phyloP scores from a whole-genome alignment of 2,888 invertebrate species.

The Bedellia somnulentella region DNA sequence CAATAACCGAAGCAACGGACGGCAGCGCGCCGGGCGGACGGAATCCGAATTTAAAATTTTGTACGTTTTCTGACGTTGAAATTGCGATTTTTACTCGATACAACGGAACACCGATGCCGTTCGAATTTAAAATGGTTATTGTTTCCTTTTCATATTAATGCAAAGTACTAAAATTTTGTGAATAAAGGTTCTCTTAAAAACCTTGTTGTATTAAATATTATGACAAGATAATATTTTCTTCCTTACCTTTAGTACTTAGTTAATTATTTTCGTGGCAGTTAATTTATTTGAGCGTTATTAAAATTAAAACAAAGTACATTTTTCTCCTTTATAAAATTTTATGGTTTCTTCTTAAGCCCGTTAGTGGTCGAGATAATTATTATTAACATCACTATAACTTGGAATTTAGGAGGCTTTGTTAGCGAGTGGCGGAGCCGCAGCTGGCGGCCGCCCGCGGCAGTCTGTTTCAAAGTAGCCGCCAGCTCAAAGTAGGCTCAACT shows the following conservation, averaged over 20 bases:
- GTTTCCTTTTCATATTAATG: conserved; percentile 59
- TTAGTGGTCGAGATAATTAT: background rate
- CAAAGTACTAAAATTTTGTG: conserved; percentile 45
- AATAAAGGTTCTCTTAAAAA: too few relatives aligned
- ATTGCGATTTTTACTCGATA: conserved; percentile 49
- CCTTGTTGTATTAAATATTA: too few relatives aligned
- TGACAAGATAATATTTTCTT: too few relatives aligned
- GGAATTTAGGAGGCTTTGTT: background rate
- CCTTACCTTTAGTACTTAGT: too few relatives aligned
- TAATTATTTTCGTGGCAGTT: too few relatives aligned
- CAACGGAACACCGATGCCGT: conserved; percentile 34
- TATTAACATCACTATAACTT: background rate
- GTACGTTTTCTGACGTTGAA: conserved; percentile 31
- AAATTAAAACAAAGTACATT: too few relatives aligned
- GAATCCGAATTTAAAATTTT: conserved; percentile 10
- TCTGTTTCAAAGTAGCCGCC: too few relatives aligned
- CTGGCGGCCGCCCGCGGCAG: background rate
- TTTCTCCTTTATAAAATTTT: too few relatives aligned
- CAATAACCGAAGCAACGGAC: conserved; percentile 2
- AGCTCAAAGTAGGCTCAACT: too few relatives aligned
- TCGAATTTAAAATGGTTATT: conserved; percentile 57
- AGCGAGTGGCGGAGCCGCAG: background rate
- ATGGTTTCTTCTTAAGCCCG: background rate
- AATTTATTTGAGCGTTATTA: too few relatives aligned
- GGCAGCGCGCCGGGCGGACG: too few relatives aligned